Evolutionary conservation across 2,888 invertebrate species (phyloP).

Genomic region (Drosophila yooni): DNA sequence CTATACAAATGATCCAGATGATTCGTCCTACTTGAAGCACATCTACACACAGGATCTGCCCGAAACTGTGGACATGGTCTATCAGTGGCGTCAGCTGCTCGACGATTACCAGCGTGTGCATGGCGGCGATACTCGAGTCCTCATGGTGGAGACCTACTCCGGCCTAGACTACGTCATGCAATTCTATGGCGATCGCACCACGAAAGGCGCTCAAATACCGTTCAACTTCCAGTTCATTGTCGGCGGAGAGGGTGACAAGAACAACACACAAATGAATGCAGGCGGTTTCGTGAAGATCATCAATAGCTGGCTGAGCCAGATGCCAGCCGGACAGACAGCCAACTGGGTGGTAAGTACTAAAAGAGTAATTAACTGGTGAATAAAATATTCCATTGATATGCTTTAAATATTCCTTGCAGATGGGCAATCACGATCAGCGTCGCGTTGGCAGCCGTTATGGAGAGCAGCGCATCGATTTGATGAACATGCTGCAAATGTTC

Average conservation of each 20-base stretch:
- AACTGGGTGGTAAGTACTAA: slow-evolving; percentile 89
- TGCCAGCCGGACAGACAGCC: slow-evolving; percentile 86
- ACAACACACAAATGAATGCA: slow-evolving; percentile 82
- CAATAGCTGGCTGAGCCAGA: slow-evolving; percentile 87
- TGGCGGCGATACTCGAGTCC: slow-evolving; percentile 85
- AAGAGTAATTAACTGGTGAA: not conserved
- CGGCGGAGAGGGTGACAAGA: slow-evolving; percentile 86
- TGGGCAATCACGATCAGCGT: slow-evolving; percentile 90
- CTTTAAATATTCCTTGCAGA: slow-evolving; percentile 86
- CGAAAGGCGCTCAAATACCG: slow-evolving; percentile 87
- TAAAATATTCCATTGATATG: not conserved
- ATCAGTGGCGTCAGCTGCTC: slow-evolving; percentile 88
- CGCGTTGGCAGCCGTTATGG: slow-evolving; percentile 89
- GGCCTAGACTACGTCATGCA: slow-evolving; percentile 85
- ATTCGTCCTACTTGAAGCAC: slow-evolving; percentile 87
- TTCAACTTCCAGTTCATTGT: slow-evolving; percentile 89
- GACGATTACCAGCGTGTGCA: slow-evolving; percentile 86
- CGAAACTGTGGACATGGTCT: slow-evolving; percentile 89
- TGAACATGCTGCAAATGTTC: slow-evolving; percentile 90
- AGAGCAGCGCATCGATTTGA: slow-evolving; percentile 89
- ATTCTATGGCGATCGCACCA: slow-evolving; percentile 87
- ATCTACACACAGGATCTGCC: slow-evolving; percentile 88
- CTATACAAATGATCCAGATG: slow-evolving; percentile 84
- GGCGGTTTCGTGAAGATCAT: slow-evolving; percentile 86
- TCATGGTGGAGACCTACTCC: slow-evolving; percentile 88